Percentiles rank a stretch among this genome's conserved stretches.
These are phyloP conservation scores for Metopia argyrocephala DNA, from an alignment of 2,888 invertebrate species.

Conservation along the genomic window DNA sequence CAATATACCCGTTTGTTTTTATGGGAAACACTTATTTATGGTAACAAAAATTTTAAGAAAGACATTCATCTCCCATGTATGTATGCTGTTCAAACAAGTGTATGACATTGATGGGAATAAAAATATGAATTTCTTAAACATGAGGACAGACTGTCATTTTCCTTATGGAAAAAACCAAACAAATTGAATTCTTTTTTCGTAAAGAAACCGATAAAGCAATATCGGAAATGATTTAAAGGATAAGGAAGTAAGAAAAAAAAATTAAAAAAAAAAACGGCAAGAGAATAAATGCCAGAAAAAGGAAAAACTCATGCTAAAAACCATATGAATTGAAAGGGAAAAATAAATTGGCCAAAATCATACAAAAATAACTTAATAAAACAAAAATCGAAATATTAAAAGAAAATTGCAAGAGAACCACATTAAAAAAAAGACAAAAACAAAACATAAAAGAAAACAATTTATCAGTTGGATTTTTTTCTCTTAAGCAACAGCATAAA, in stretches of 20 bases:
- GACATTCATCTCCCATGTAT: too few species aligned
- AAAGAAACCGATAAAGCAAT: background rate
- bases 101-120: constrained; percentile 61
- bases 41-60: too few species aligned
- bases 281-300: constrained; percentile 71
- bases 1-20: too few species aligned
- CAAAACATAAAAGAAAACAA: constrained; percentile 70
- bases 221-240: constrained; percentile 26
- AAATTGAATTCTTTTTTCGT: constrained; percentile 47
- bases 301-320: background rate
- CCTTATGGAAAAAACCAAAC: background rate
- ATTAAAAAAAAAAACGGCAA: constrained; percentile 43
- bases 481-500: constrained; percentile 35
- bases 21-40: too few species aligned
- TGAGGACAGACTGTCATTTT: constrained; percentile 56
- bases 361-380: background rate
- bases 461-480: constrained; percentile 72
- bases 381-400: background rate
- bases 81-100: constrained; percentile 27
- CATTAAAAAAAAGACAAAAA: background rate
- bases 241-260: constrained; percentile 27
- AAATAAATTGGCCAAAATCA: constrained; percentile 28
- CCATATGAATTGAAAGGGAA: constrained; percentile 10
- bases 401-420: background rate
- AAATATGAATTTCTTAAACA: constrained; percentile 53